These are phyloP conservation scores for Piscicola geometra DNA, from an alignment of 2,888 invertebrate species.

Conservation along the genomic window DNA sequence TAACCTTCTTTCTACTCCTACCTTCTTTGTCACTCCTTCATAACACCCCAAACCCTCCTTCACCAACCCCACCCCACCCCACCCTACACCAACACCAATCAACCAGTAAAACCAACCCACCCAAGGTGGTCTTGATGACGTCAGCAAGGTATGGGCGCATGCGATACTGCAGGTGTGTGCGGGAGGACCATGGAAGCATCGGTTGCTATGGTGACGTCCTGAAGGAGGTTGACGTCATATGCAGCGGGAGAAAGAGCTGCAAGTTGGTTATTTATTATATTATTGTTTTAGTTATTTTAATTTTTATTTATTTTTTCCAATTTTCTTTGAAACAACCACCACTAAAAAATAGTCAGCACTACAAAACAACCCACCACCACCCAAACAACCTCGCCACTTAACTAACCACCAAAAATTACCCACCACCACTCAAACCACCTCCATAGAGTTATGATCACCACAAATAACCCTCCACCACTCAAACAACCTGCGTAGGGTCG, in stretches of 20 bases:
- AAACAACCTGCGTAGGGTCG: neutral
- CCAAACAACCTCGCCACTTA: neutral
- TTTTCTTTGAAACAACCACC: neutral
- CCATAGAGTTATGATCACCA: neutral
- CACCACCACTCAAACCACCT: neutral
- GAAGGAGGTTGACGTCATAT: constrained; percentile 31
- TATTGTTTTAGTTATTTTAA: neutral
- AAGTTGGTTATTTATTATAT: neutral
- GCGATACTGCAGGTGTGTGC: constrained; percentile 36
- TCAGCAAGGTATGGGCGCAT: constrained; percentile 37
- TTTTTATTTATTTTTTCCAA: neutral
- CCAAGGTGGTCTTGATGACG: constrained; percentile 37
- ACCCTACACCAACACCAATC: neutral
- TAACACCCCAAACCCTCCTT: neutral
- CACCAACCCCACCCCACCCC: neutral
- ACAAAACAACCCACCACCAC: neutral
- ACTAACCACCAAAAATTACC: neutral
- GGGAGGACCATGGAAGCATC: constrained; percentile 38
- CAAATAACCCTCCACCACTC: neutral
- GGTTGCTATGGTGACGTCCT: constrained; percentile 39
- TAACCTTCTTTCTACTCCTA: neutral
- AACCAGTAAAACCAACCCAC: too few species aligned
- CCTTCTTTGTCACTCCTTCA: too few species aligned
- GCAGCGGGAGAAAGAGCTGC: constrained; percentile 35
- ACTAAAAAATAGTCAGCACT: neutral